These are phyloP conservation scores for Antheraea assamensis DNA, from an alignment of 2,888 invertebrate genomes.

Conservation along the genomic window DNA sequence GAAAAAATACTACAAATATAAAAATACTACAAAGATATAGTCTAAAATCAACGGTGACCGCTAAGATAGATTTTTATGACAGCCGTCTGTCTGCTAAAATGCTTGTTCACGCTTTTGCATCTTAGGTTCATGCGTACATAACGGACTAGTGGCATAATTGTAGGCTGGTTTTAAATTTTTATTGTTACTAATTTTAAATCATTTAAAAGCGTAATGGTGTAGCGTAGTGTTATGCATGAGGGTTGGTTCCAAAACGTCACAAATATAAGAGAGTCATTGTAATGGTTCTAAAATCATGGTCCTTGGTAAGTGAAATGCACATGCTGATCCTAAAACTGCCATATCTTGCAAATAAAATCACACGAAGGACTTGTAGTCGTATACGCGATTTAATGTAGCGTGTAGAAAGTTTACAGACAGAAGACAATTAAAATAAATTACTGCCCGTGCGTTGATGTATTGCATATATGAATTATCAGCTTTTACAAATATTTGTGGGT, in stretches of 20 bases:
- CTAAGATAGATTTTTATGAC: neutral
- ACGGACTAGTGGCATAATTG: too few relatives aligned
- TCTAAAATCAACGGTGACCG: neutral
- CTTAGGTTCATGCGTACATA: too few relatives aligned
- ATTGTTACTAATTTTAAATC: too few relatives aligned
- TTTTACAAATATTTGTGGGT: neutral
- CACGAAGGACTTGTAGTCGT: neutral
- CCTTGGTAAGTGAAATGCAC: too few relatives aligned
- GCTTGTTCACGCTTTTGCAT: too few relatives aligned
- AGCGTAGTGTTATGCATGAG: too few relatives aligned
- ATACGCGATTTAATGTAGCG: neutral
- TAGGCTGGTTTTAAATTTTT: too few relatives aligned
- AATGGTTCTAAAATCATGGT: too few relatives aligned
- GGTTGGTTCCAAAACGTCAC: too few relatives aligned
- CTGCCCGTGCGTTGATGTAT: neutral
- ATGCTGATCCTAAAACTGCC: neutral
- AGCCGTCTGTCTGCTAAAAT: neutral
- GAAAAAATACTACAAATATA: neutral
- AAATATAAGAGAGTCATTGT: too few relatives aligned
- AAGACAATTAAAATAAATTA: slow-evolving; percentile 1
- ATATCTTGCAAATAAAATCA: neutral
- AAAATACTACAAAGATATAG: neutral
- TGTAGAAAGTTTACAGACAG: neutral
- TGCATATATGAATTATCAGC: neutral
- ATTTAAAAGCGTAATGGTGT: too few relatives aligned